Conservation (phyloP, 1,140 invertebrate species). For the Formica exsecta region DNA sequence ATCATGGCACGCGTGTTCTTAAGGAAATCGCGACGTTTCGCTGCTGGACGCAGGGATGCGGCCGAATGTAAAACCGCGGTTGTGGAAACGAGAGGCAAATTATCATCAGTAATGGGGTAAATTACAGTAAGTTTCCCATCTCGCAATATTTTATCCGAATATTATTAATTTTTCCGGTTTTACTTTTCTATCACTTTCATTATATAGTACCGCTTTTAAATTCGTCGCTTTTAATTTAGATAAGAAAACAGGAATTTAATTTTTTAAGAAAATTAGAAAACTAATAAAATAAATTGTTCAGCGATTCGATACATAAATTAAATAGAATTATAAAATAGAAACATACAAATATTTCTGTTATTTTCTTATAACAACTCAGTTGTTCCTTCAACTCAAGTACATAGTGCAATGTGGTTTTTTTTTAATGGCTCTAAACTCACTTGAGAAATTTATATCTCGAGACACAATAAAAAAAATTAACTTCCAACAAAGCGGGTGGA, state of each 20-base stretch:
- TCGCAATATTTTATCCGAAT: not conserved
- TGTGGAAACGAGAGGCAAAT: not conserved
- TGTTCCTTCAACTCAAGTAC: not conserved
- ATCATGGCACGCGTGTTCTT: slow-evolving; percentile 20
- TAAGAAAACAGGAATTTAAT: not conserved
- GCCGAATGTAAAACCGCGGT: not conserved
- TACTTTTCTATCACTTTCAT: not conserved
- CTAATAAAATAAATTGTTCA: not conserved
- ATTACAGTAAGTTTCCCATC: not conserved
- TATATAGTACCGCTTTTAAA: not conserved
- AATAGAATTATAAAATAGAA: not conserved
- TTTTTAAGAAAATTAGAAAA: not conserved
- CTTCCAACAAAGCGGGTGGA: not conserved
- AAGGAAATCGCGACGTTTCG: slow-evolving; percentile 20
- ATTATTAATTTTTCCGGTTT: not conserved
- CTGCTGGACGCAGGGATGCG: not conserved
- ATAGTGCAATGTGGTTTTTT: not conserved
- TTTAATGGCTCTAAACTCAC: not conserved
- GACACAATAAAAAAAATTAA: slow-evolving; percentile 9
- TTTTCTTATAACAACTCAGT: not conserved
- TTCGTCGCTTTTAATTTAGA: not conserved
- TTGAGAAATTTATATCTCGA: not conserved
- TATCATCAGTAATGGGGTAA: not conserved
- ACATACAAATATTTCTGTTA: not conserved
- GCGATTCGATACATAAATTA: not conserved